Percentiles rank a stretch among this genome's conserved stretches.
Conservation (phyloP, 2,888 invertebrate species). For the Heliconius ethilla region DNA sequence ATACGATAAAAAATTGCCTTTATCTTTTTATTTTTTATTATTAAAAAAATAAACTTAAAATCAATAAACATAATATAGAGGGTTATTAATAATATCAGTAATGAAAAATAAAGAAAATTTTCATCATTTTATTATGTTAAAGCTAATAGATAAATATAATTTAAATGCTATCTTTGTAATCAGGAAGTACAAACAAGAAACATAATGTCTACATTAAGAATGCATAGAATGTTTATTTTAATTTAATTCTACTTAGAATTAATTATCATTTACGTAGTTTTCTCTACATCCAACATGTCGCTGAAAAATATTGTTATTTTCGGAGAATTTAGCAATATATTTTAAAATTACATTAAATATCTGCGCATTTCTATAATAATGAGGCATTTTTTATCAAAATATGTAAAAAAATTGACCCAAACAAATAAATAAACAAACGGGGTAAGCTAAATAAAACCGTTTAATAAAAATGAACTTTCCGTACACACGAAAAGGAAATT, state of each 20-base stretch:
- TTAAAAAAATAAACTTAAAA: too few species aligned
- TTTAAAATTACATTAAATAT: background rate
- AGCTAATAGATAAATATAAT: conserved; percentile 14
- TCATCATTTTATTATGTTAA: too few species aligned
- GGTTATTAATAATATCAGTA: too few species aligned
- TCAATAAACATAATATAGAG: too few species aligned
- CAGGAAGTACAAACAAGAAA: conserved; percentile 36
- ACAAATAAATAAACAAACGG: too few species aligned
- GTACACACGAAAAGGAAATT: background rate
- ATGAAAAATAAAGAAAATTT: background rate
- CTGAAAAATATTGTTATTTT: background rate
- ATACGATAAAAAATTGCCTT: too few species aligned
- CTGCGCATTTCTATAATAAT: background rate
- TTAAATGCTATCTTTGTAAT: conserved; percentile 33
- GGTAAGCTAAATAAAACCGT: too few species aligned
- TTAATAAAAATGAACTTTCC: too few species aligned
- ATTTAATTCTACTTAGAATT: conserved; percentile 6
- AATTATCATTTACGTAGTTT: conserved; percentile 11
- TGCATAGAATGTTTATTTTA: conserved; percentile 29
- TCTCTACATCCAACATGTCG: background rate
- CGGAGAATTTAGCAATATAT: background rate
- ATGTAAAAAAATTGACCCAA: too few species aligned
- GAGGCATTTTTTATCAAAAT: too few species aligned
- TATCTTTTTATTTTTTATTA: too few species aligned
- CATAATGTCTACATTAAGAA: conserved; percentile 27